phyloP scores from a whole-genome alignment of 1,140 invertebrate species.

The Lutraria rhynchaena region DNA sequence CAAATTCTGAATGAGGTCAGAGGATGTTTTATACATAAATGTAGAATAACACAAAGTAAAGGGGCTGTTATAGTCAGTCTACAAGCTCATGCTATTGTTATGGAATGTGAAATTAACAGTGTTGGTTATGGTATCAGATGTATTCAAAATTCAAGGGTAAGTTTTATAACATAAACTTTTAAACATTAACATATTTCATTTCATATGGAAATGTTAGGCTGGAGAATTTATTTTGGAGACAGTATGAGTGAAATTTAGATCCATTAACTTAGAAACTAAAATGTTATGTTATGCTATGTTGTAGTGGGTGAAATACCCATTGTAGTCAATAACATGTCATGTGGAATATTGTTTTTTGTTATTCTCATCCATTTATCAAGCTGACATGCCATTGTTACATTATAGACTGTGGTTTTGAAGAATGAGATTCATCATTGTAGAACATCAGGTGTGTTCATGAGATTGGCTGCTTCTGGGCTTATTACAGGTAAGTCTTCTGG shows the following conservation, averaged over 20 bases:
- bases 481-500: conserved; percentile 76
- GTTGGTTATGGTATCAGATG: conserved; percentile 75
- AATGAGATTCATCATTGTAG: conserved; percentile 77
- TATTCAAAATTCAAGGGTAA: conserved; percentile 75
- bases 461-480: conserved; percentile 74
- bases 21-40: conserved; percentile 74
- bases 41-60: conserved; percentile 75
- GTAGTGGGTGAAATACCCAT: background rate
- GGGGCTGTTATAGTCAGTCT: conserved; percentile 74
- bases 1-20: conserved; percentile 65
- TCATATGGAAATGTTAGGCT: no score
- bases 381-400: conserved; percentile 28
- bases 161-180: no score
- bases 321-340: no score
- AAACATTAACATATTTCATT: no score
- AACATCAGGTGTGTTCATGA: conserved; percentile 78
- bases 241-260: no score
- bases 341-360: background rate
- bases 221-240: no score
- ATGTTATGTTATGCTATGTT: background rate
- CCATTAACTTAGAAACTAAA: no score
- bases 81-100: conserved; percentile 74
- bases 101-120: conserved; percentile 74
- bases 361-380: background rate
- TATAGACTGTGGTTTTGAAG: conserved; percentile 74